Conservation (phyloP, 92 coral and sea anemone species). For the Phenganax stokvisi region DNA sequence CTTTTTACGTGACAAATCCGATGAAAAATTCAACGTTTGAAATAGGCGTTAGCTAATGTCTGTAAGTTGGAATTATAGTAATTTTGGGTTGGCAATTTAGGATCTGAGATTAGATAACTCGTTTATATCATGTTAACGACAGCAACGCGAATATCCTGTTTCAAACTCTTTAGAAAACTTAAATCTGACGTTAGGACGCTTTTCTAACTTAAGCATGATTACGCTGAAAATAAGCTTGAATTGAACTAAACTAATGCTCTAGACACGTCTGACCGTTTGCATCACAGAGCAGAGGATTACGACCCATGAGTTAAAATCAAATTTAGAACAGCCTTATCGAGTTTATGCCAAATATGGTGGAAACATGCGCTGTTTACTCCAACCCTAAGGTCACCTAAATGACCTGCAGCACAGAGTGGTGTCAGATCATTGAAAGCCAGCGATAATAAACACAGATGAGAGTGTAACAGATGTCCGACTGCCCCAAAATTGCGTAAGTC, state of each 20-base stretch:
- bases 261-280: not conserved
- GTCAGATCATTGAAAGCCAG: conserved; percentile 6
- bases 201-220: not conserved
- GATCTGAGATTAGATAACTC: not conserved
- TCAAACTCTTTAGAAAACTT: not conserved
- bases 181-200: not conserved
- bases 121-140: not conserved
- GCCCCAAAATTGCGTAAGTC: too few species aligned
- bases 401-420: conserved; percentile 33
- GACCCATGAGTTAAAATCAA: not conserved
- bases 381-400: conserved; percentile 23
- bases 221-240: not conserved
- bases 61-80: not conserved
- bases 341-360: conserved; percentile 32
- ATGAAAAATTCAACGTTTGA: too few species aligned
- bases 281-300: not conserved
- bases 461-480: too few species aligned
- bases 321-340: conserved; percentile 3
- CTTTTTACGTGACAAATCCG: too few species aligned
- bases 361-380: conserved; percentile 6
- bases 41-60: too few species aligned
- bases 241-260: not conserved
- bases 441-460: not conserved
- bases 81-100: not conserved
- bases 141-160: not conserved